A percentile compares a stretch with the other conserved stretches of the same genome.
These are phyloP conservation scores for Accipiter virgatus DNA, from an alignment of 2,113 vertebrate species.

Conservation along the genomic window DNA sequence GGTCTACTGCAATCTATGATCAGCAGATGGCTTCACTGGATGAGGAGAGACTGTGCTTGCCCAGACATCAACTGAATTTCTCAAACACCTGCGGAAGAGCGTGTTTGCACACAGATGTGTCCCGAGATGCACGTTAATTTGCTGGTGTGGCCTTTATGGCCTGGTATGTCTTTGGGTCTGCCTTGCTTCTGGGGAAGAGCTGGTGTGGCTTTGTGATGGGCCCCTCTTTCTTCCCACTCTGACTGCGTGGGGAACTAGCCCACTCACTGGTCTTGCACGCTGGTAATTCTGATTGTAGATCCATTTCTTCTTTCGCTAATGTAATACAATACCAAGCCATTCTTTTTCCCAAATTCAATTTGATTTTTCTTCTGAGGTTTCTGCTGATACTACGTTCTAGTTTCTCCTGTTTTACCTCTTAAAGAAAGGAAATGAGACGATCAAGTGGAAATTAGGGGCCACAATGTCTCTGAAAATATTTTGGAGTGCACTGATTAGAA, in stretches of 20 bases:
- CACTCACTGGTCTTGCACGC: background rate
- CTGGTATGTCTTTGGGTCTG: background rate
- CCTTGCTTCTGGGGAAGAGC: background rate
- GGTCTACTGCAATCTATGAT: background rate
- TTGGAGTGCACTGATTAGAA: background rate
- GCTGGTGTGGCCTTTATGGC: background rate
- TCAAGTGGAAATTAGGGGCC: background rate
- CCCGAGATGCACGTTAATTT: background rate
- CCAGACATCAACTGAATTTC: background rate
- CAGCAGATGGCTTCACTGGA: background rate
- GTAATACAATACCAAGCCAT: background rate
- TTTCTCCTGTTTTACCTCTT: background rate
- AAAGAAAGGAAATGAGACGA: background rate
- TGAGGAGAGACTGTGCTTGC: background rate
- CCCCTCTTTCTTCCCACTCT: background rate
- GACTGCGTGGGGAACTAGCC: background rate
- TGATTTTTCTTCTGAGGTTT: background rate
- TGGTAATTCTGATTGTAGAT: background rate
- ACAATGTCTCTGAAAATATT: background rate
- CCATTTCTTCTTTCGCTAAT: background rate
- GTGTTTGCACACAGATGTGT: background rate
- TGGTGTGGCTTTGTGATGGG: background rate
- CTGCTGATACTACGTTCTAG: background rate
- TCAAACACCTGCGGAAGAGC: background rate
- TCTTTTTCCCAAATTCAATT: background rate